Percentiles rank a stretch among this genome's conserved stretches.
Conservation (phyloP, 2,113 vertebrate genomes). For the Noturus placidus region DNA sequence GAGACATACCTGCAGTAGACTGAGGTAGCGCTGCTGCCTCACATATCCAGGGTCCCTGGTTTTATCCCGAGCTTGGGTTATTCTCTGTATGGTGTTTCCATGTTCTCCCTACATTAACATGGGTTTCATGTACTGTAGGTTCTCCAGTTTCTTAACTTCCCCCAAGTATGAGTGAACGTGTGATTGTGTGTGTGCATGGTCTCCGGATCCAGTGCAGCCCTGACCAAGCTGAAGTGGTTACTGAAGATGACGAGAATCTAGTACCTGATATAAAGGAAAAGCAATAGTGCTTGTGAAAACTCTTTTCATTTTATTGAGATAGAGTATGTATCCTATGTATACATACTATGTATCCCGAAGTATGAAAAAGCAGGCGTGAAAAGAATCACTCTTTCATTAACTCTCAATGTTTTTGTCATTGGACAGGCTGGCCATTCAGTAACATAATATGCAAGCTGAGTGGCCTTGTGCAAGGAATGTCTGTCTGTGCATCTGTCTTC, state of each 20-base stretch:
- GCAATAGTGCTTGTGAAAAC: not conserved
- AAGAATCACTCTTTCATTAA: not conserved
- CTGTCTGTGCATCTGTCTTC: slow-evolving; percentile 78
- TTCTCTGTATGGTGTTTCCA: not conserved
- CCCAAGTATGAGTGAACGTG: not conserved
- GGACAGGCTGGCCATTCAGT: slow-evolving; percentile 81
- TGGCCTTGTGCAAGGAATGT: slow-evolving; percentile 80
- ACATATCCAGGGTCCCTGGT: not conserved
- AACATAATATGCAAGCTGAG: slow-evolving; percentile 80
- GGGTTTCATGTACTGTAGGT: not conserved
- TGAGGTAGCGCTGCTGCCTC: not conserved
- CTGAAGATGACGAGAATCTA: not conserved
- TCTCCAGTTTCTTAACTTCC: not conserved
- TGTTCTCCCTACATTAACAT: not conserved
- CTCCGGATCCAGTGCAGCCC: not conserved
- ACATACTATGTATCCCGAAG: not conserved
- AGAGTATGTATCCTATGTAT: too few relatives aligned
- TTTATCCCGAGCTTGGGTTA: not conserved
- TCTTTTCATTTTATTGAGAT: not conserved
- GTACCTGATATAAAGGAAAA: not conserved
- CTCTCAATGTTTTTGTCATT: slow-evolving; percentile 9
- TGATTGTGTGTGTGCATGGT: not conserved
- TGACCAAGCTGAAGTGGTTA: not conserved
- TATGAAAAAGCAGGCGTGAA: not conserved
- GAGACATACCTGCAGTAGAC: not conserved